Conservation (phyloP, 2,797 vertebrate genomes). For the Menidia menidia region DNA sequence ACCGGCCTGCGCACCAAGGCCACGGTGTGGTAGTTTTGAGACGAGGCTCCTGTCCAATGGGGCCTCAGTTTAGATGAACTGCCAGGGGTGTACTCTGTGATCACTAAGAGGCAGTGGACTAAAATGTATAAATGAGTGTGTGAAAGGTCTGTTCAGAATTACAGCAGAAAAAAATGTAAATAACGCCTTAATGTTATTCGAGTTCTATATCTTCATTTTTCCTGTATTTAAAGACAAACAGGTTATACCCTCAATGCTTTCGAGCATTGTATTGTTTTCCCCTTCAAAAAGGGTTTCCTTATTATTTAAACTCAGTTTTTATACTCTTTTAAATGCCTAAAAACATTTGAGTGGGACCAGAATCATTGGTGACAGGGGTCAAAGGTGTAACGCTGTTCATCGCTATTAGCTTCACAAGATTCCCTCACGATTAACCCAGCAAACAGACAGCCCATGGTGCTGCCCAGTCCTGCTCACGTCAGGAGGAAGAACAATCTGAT, state of each 20-base stretch:
- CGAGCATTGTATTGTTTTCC: slow-evolving; percentile 77
- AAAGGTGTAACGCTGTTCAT: slow-evolving; percentile 61
- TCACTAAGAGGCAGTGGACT: slow-evolving; percentile 61
- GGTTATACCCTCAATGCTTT: slow-evolving; percentile 76
- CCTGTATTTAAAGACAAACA: slow-evolving; percentile 79
- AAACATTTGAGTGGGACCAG: slow-evolving; percentile 80
- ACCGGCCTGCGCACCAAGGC: slow-evolving; percentile 29
- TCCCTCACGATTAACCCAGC: slow-evolving; percentile 59
- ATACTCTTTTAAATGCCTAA: slow-evolving; percentile 79
- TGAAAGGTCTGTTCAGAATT: slow-evolving; percentile 65
- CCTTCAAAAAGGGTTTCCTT: slow-evolving; percentile 79
- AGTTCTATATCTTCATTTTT: slow-evolving; percentile 80
- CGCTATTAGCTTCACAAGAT: slow-evolving; percentile 62
- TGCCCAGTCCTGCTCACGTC: slow-evolving; percentile 68
- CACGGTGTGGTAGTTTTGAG: slow-evolving; percentile 46
- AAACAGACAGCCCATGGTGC: slow-evolving; percentile 67
- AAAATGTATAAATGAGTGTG: slow-evolving; percentile 71
- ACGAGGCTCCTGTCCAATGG: slow-evolving; percentile 56
- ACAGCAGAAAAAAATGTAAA: slow-evolving; percentile 82
- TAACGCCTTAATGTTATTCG: slow-evolving; percentile 92
- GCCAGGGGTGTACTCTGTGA: slow-evolving; percentile 59
- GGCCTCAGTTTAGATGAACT: slow-evolving; percentile 47
- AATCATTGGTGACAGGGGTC: slow-evolving; percentile 72
- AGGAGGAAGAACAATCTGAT: slow-evolving; percentile 39
- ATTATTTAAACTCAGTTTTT: slow-evolving; percentile 79